Evolutionary conservation across 2,888 invertebrate genomes (phyloP).

Genomic region (Opisthograptis luteolata): DNA sequence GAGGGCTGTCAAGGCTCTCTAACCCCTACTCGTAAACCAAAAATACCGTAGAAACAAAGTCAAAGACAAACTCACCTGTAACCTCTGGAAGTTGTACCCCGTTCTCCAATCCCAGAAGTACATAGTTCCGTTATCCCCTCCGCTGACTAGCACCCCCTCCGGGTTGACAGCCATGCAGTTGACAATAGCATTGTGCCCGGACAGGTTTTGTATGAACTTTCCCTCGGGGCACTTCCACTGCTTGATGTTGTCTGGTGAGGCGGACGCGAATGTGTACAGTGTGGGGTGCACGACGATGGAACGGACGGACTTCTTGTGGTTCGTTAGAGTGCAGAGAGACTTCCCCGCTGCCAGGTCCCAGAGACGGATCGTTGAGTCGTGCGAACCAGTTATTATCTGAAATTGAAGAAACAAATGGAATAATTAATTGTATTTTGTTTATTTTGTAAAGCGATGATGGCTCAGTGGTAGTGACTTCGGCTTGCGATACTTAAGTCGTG

Average conservation of each 20-base stretch:
- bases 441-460: too few relatives aligned
- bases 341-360: slow-evolving; percentile 99
- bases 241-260: slow-evolving; percentile 99
- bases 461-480: too few relatives aligned
- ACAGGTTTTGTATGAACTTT: slow-evolving; percentile 98
- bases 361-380: slow-evolving; percentile 97
- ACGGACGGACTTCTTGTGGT: slow-evolving; percentile 98
- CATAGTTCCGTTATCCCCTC: slow-evolving; percentile 99
- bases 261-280: slow-evolving; percentile 97
- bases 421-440: too few relatives aligned
- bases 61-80: slow-evolving; percentile 87
- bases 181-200: slow-evolving; percentile 98
- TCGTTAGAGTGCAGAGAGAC: slow-evolving; percentile 96
- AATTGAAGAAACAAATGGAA: slow-evolving; percentile 19
- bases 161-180: slow-evolving; percentile 98
- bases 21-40: too few relatives aligned
- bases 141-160: slow-evolving; percentile 98
- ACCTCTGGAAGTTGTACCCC: slow-evolving; percentile 98
- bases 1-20: too few relatives aligned
- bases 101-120: slow-evolving; percentile 99
- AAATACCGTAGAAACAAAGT: slow-evolving; percentile 35
- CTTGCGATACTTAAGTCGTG: too few relatives aligned
- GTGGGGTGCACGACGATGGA: slow-evolving; percentile 91
- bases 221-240: slow-evolving; percentile 99
- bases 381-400: slow-evolving; percentile 95